Evolutionary conservation across 2,113 vertebrate genomes (phyloP).

Genomic region (Egretta garzetta): DNA sequence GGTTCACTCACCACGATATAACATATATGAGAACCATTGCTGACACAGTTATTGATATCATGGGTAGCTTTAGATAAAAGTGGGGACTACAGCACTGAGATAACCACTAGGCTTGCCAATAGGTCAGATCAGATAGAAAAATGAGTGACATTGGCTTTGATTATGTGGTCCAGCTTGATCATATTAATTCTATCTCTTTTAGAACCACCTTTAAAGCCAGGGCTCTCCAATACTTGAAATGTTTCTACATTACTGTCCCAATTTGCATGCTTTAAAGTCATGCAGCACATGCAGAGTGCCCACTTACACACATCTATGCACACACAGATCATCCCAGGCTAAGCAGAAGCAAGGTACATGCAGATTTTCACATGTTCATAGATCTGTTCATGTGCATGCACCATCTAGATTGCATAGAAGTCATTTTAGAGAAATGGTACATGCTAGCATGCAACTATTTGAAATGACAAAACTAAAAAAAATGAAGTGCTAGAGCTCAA

Average conservation of each 20-base stretch:
- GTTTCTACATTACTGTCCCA: not conserved
- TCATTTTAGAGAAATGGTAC: not conserved
- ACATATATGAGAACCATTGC: not conserved
- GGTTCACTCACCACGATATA: not conserved
- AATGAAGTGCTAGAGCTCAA: not conserved
- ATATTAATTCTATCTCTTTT: not conserved
- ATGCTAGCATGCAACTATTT: not conserved
- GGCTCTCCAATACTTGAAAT: not conserved
- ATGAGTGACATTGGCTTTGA: not conserved
- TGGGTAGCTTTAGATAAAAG: not conserved
- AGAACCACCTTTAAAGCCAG: not conserved
- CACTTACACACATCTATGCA: not conserved
- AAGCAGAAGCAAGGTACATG: not conserved
- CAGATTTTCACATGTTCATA: not conserved
- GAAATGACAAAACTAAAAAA: not conserved
- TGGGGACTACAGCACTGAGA: not conserved
- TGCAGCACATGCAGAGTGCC: fast-evolving
- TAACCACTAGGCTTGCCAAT: not conserved
- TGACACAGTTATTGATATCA: not conserved
- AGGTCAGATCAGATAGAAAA: not conserved
- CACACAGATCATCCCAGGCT: not conserved
- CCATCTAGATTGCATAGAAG: not conserved
- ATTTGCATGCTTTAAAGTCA: not conserved
- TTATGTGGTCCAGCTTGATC: not conserved
- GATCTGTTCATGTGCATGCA: not conserved